Evolutionary conservation across 2,797 vertebrate genomes (phyloP).

Genomic region (Sylvia borin): DNA sequence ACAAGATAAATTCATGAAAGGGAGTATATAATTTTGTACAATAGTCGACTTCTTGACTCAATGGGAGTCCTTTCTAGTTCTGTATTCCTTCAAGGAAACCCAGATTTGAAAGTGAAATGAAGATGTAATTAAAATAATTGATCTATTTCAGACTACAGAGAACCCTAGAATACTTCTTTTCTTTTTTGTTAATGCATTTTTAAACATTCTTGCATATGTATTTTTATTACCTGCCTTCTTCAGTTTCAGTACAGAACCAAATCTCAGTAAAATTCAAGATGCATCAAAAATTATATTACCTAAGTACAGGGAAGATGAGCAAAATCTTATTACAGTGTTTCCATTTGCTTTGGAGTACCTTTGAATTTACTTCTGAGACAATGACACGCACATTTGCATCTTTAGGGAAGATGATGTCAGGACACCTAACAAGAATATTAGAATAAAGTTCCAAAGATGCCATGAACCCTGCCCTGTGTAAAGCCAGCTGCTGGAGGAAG

Average conservation of each 20-base stretch:
- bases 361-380: slow-evolving; percentile 12
- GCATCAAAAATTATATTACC: background rate
- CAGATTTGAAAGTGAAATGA: slow-evolving; percentile 38
- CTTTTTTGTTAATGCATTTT: background rate
- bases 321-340: background rate
- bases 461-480: background rate
- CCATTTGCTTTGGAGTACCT: background rate
- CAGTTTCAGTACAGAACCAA: background rate
- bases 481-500: background rate
- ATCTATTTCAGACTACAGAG: slow-evolving; percentile 4
- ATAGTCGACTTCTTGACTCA: background rate
- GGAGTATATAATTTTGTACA: background rate
- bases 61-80: background rate
- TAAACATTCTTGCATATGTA: background rate
- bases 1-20: background rate
- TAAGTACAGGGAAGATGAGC: background rate
- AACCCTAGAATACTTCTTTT: background rate
- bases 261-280: background rate
- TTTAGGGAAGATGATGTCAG: background rate
- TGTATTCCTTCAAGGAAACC: background rate
- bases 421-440: background rate
- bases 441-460: background rate
- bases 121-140: background rate
- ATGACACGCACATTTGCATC: background rate
- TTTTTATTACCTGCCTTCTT: background rate